These are phyloP conservation scores for Hydra vulgaris DNA, from an alignment of 30 jellyfish, hydroid and myxozoan genomes.

Conservation along the genomic window DNA sequence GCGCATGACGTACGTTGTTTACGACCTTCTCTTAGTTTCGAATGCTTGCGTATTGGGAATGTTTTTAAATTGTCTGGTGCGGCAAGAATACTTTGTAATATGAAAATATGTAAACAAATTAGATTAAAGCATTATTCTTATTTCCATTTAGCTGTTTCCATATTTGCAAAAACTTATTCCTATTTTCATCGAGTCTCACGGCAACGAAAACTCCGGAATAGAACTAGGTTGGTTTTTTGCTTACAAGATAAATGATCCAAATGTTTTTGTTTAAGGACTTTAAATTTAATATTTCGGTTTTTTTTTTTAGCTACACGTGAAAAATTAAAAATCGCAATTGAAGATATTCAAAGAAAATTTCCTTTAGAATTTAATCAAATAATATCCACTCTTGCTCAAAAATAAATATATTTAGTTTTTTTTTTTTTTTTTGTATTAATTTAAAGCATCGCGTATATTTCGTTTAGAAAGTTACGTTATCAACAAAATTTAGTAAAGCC, in stretches of 20 bases:
- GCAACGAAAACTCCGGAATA: conserved; percentile 36
- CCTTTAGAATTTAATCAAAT: conserved; percentile 47
- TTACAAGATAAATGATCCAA: neutral
- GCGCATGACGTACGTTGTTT: no score
- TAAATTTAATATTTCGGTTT: neutral
- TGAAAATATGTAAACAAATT: neutral
- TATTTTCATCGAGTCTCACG: conserved; percentile 36
- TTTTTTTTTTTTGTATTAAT: no score
- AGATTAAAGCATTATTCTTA: neutral
- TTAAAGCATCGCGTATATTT: no score
- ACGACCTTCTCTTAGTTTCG: neutral
- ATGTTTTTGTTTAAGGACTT: neutral
- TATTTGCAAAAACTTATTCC: conserved; percentile 37
- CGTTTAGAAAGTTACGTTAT: no score
- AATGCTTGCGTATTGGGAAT: neutral
- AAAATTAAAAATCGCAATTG: conserved; percentile 28
- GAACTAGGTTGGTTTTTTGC: conserved; percentile 29
- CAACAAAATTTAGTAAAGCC: no score
- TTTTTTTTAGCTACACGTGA: conserved; percentile 36
- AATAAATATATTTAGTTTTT: neutral
- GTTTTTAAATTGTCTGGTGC: neutral
- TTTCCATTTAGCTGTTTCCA: conserved; percentile 32
- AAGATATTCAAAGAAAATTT: conserved; percentile 35
- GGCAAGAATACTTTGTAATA: neutral
- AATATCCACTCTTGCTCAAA: neutral